phyloP scores from a whole-genome alignment of 2,797 vertebrate genomes.

The Sandelia bainsii region DNA sequence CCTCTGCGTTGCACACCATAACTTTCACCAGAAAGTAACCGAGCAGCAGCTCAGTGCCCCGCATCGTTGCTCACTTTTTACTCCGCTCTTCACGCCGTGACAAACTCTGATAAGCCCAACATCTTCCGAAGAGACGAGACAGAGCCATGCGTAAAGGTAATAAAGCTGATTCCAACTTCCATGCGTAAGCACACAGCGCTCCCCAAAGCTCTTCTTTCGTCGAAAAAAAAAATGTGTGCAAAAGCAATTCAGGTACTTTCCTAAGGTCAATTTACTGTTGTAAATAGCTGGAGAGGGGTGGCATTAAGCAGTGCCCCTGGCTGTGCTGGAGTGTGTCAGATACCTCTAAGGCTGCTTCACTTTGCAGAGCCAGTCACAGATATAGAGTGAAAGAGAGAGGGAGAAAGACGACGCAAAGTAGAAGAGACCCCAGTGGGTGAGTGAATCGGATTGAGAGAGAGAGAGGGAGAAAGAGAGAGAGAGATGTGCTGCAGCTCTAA shows the following conservation, averaged over 20 bases:
- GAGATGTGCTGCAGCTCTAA: slow-evolving; percentile 47
- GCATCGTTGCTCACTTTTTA: slow-evolving; percentile 68
- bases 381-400: slow-evolving; percentile 34
- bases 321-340: slow-evolving; percentile 46
- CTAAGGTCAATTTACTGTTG: slow-evolving; percentile 13
- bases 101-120: slow-evolving; percentile 63
- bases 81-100: slow-evolving; percentile 30
- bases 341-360: slow-evolving; percentile 52
- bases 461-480: slow-evolving; percentile 27
- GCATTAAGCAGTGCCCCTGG: slow-evolving; percentile 55
- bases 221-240: background rate
- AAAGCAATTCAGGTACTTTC: slow-evolving; percentile 17
- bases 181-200: slow-evolving; percentile 62
- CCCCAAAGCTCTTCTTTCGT: slow-evolving; percentile 7
- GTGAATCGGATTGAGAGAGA: slow-evolving; percentile 46
- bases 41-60: slow-evolving; percentile 81
- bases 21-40: slow-evolving; percentile 93
- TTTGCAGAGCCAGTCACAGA: slow-evolving; percentile 37
- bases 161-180: slow-evolving; percentile 65
- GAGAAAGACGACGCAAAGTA: slow-evolving; percentile 54
- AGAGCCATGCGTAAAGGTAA: slow-evolving; percentile 74
- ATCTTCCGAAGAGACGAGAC: slow-evolving; percentile 51
- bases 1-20: slow-evolving; percentile 90
- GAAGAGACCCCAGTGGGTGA: slow-evolving; percentile 56
- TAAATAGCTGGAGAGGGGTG: slow-evolving; percentile 28